phyloP scores from a whole-genome alignment of 2,888 invertebrate genomes.

The Acanthoscelides obtectus region DNA sequence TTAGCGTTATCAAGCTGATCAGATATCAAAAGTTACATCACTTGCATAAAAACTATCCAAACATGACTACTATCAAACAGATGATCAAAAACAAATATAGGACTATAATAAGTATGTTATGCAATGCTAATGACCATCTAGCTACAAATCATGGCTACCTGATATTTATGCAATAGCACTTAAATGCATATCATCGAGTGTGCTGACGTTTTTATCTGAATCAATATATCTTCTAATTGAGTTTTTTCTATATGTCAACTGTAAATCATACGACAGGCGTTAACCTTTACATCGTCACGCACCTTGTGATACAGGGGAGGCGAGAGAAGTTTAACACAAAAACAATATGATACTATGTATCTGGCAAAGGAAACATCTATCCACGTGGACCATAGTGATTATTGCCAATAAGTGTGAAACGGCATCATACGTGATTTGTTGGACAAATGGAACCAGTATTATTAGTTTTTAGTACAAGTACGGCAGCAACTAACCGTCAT shows the following conservation, averaged over 20 bases:
- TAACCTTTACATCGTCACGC: background rate
- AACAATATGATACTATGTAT: background rate
- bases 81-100: background rate
- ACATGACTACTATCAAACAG: too few relatives aligned
- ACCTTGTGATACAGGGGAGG: background rate
- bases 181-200: background rate
- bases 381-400: too few relatives aligned
- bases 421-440: too few relatives aligned
- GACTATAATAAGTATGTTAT: background rate
- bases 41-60: background rate
- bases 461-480: too few relatives aligned
- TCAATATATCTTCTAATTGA: background rate
- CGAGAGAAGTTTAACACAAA: background rate
- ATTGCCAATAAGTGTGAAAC: too few relatives aligned
- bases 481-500: too few relatives aligned
- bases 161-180: background rate
- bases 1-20: too few relatives aligned
- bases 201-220: background rate
- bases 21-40: too few relatives aligned
- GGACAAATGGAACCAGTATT: too few relatives aligned
- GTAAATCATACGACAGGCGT: background rate
- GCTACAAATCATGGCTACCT: background rate
- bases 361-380: too few relatives aligned
- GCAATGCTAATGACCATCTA: background rate
- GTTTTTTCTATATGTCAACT: background rate